Conservation (phyloP, 1,140 invertebrate genomes). For the Diachasma alloeum region DNA sequence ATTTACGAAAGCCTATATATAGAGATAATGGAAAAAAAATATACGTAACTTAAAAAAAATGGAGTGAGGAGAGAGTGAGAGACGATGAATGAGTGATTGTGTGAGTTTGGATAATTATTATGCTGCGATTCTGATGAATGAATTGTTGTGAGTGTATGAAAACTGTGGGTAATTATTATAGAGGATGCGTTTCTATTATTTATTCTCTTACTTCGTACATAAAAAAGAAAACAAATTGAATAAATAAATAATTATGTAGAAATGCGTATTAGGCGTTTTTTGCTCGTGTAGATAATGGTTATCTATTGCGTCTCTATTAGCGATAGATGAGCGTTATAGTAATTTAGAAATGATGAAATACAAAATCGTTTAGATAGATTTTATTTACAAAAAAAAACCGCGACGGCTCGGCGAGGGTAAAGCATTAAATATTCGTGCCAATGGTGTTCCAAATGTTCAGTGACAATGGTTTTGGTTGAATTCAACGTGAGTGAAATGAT, state of each 20-base stretch:
- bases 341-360: conserved; percentile 42
- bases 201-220: conserved; percentile 61
- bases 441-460: conserved; percentile 23
- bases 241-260: conserved; percentile 31
- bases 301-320: conserved; percentile 58
- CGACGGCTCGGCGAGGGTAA: conserved; percentile 53
- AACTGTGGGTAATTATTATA: conserved; percentile 8
- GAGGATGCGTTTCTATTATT: conserved; percentile 59
- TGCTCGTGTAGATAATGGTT: conserved; percentile 54
- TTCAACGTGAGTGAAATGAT: not conserved
- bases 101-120: conserved; percentile 12
- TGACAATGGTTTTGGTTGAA: conserved; percentile 13
- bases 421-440: conserved; percentile 47
- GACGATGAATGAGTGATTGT: conserved; percentile 11
- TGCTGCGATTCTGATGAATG: conserved; percentile 5
- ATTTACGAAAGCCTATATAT: conserved; percentile 54
- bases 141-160: not conserved
- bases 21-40: conserved; percentile 32
- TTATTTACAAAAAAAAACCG: conserved; percentile 47
- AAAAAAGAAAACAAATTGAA: not conserved
- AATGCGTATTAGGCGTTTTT: conserved; percentile 44
- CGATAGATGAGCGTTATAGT: conserved; percentile 56
- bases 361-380: conserved; percentile 57
- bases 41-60: conserved; percentile 30
- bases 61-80: conserved; percentile 16